These are phyloP conservation scores for Leptopilina clavipes DNA, from an alignment of 1,140 invertebrate genomes.

Conservation along the genomic window DNA sequence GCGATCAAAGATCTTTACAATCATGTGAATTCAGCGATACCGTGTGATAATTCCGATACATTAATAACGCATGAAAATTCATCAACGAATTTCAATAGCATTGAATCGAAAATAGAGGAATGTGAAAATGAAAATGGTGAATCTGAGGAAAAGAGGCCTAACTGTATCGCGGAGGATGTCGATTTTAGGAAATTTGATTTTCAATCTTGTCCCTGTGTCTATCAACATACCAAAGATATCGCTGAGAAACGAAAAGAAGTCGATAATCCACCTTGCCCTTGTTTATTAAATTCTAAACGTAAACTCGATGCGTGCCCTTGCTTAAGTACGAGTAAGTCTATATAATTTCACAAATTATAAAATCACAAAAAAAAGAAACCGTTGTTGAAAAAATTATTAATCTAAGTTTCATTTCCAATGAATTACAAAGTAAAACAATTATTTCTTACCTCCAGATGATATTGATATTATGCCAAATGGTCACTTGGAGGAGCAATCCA, in stretches of 20 bases:
- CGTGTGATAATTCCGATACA: neutral
- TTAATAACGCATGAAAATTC: neutral
- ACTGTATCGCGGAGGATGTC: constrained; percentile 37
- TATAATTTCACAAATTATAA: constrained; percentile 2
- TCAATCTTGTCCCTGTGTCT: constrained; percentile 64
- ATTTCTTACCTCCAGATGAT: constrained; percentile 41
- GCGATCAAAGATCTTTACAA: constrained; percentile 23
- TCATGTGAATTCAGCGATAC: constrained; percentile 11
- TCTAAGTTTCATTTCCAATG: no score
- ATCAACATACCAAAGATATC: constrained; percentile 64
- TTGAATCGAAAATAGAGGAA: neutral
- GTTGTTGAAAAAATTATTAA: no score
- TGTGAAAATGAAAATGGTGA: constrained; percentile 37
- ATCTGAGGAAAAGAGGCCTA: constrained; percentile 34
- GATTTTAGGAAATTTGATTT: constrained; percentile 42
- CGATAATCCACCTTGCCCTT: constrained; percentile 66
- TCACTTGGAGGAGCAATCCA: constrained; percentile 49
- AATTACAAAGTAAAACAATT: constrained; percentile 29
- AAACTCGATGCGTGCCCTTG: constrained; percentile 62
- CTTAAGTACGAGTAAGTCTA: constrained; percentile 58
- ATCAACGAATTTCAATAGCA: neutral
- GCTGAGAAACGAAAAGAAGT: constrained; percentile 60
- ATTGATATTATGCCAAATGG: constrained; percentile 45
- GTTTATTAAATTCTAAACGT: constrained; percentile 62
- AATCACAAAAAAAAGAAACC: no score